A percentile compares a stretch with the other conserved stretches of the same genome.
Conservation (phyloP, 2,888 invertebrate genomes). For the Lymantria dispar region DNA sequence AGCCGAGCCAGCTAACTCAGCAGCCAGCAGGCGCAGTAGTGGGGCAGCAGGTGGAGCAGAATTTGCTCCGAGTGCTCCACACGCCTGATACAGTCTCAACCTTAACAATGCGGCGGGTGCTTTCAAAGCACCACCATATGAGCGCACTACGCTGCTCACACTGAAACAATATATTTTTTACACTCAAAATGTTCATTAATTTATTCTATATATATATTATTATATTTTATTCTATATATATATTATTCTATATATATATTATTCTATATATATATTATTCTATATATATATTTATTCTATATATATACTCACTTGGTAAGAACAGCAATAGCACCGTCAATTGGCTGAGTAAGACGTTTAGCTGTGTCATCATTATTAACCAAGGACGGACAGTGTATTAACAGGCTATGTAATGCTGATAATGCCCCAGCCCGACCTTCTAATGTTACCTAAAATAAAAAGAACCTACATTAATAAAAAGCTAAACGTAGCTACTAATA, state of each 20-base stretch:
- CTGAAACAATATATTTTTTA: conserved; percentile 63
- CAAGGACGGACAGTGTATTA: conserved; percentile 94
- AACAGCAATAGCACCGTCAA: conserved; percentile 97
- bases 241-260: too few relatives aligned
- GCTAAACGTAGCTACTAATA: too few relatives aligned
- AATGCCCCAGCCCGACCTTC: conserved; percentile 98
- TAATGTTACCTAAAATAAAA: conserved; percentile 87
- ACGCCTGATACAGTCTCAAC: conserved; percentile 94
- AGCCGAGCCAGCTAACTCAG: conserved; percentile 96
- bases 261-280: too few relatives aligned
- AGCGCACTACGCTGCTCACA: conserved; percentile 91
- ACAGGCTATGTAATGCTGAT: conserved; percentile 96
- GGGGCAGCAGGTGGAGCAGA: conserved; percentile 85
- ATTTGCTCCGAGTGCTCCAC: conserved; percentile 49
- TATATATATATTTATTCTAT: too few relatives aligned
- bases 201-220: too few relatives aligned
- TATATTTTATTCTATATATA: too few relatives aligned
- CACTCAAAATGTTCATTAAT: too few relatives aligned
- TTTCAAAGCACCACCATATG: conserved; percentile 95
- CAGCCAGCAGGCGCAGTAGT: conserved; percentile 86
- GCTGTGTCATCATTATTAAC: conserved; percentile 96
- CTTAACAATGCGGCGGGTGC: conserved; percentile 97
- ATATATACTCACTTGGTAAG: conserved; percentile 92
- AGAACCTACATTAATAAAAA: not conserved
- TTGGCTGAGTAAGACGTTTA: conserved; percentile 91